Evolutionary conservation across 2,797 vertebrate species (phyloP).

Genomic region (Pseudomugil gertrudae): DNA sequence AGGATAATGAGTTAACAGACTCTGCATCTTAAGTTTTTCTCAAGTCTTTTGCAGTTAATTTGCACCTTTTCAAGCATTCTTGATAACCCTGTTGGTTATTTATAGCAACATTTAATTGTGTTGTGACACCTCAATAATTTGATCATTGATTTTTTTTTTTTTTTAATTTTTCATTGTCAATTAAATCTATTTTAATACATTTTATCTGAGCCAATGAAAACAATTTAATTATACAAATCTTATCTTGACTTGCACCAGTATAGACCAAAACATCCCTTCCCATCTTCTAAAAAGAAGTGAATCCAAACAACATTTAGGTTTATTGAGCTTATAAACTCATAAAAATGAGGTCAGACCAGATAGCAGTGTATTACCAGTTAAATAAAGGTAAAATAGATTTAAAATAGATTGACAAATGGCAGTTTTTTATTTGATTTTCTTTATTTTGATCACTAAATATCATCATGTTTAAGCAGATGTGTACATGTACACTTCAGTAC

Average conservation of each 20-base stretch:
- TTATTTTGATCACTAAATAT: neutral
- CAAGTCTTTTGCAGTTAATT: constrained; percentile 15
- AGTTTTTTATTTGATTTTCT: neutral
- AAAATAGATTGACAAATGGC: neutral
- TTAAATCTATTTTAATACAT: neutral
- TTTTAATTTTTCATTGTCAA: neutral
- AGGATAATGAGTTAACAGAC: neutral
- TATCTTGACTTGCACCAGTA: neutral
- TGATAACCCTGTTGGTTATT: constrained; percentile 1
- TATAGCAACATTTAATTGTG: neutral
- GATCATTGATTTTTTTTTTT: neutral
- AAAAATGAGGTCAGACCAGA: neutral
- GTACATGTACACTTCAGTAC: neutral
- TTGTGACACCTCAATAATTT: neutral
- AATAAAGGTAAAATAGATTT: neutral
- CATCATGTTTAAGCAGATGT: neutral
- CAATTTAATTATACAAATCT: neutral
- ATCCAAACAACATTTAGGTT: neutral
- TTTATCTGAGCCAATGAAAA: neutral
- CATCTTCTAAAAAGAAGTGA: neutral
- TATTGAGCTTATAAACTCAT: neutral
- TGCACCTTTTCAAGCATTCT: constrained; percentile 1
- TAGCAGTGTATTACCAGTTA: neutral
- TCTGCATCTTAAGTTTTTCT: neutral
- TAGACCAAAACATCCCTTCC: neutral